These are phyloP conservation scores for Cerastis rubricosa DNA, from an alignment of 2,888 invertebrate species.

Conservation along the genomic window DNA sequence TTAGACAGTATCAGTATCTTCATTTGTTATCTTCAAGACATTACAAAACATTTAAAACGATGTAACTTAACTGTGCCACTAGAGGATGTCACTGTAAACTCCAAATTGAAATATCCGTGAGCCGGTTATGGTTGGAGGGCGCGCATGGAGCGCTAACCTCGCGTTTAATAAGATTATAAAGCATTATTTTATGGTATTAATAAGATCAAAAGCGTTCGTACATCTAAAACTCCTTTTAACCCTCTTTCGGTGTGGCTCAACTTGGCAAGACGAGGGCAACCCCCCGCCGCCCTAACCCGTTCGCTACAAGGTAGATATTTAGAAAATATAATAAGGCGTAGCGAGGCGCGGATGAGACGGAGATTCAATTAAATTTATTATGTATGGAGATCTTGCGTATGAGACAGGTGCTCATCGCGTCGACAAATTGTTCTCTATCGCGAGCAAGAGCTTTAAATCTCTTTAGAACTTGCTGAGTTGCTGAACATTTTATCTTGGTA, in stretches of 20 bases:
- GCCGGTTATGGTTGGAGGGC: constrained; percentile 83
- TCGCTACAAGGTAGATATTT: constrained; percentile 86
- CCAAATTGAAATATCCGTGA: constrained; percentile 84
- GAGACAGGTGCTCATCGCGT: constrained; percentile 86
- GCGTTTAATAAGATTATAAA: constrained; percentile 94
- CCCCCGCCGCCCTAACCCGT: constrained; percentile 79
- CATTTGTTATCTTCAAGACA: constrained; percentile 45
- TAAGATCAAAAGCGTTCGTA: constrained; percentile 94
- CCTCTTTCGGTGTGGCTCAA: constrained; percentile 87
- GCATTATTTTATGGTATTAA: constrained; percentile 94
- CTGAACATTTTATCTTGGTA: constrained; percentile 1
- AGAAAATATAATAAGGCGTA: constrained; percentile 87
- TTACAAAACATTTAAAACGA: constrained; percentile 19
- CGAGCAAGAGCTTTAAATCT: constrained; percentile 75
- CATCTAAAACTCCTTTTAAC: constrained; percentile 91
- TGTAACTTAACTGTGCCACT: constrained; percentile 48
- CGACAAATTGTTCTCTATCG: constrained; percentile 83
- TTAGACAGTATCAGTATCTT: constrained; percentile 29
- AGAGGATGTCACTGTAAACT: constrained; percentile 75
- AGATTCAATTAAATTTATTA: constrained; percentile 91
- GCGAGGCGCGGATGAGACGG: constrained; percentile 87
- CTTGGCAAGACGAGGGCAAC: constrained; percentile 90
- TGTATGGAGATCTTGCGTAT: constrained; percentile 89
- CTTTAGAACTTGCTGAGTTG: constrained; percentile 58
- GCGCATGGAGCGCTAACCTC: constrained; percentile 92